These are phyloP conservation scores for Ormyrus pomaceus DNA, from an alignment of 2,888 invertebrate genomes.

Conservation along the genomic window DNA sequence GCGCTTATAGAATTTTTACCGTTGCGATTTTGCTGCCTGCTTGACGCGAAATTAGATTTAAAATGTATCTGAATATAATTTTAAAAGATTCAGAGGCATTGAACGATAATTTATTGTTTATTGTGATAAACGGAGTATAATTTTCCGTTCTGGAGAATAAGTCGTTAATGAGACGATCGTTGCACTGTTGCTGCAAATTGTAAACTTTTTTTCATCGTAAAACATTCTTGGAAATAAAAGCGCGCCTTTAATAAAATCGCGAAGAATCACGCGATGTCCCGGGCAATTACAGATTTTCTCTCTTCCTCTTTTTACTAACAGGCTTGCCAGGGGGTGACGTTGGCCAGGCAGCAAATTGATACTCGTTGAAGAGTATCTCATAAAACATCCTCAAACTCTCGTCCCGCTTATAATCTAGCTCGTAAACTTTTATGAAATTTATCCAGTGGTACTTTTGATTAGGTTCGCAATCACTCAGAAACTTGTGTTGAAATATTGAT, in stretches of 20 bases:
- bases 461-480: background rate
- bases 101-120: too few relatives aligned
- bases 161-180: too few relatives aligned
- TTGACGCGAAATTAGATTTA: background rate
- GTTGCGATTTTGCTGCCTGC: too few relatives aligned
- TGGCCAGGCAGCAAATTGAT: constrained; percentile 28
- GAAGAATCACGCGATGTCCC: constrained; percentile 18
- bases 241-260: constrained; percentile 28
- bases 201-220: too few relatives aligned
- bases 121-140: too few relatives aligned
- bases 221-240: too few relatives aligned
- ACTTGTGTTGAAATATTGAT: too few relatives aligned
- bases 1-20: too few relatives aligned
- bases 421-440: constrained; percentile 39
- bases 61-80: too few relatives aligned
- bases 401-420: constrained; percentile 13
- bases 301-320: constrained; percentile 5
- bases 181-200: too few relatives aligned
- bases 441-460: constrained; percentile 9
- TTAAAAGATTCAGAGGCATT: too few relatives aligned
- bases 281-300: constrained; percentile 28
- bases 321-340: constrained; percentile 4
- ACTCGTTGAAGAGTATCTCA: constrained; percentile 15
- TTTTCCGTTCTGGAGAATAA: too few relatives aligned
- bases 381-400: constrained; percentile 37